Evolutionary conservation across 1,140 invertebrate genomes (phyloP).

Genomic region (Rhagoletis pomonella): DNA sequence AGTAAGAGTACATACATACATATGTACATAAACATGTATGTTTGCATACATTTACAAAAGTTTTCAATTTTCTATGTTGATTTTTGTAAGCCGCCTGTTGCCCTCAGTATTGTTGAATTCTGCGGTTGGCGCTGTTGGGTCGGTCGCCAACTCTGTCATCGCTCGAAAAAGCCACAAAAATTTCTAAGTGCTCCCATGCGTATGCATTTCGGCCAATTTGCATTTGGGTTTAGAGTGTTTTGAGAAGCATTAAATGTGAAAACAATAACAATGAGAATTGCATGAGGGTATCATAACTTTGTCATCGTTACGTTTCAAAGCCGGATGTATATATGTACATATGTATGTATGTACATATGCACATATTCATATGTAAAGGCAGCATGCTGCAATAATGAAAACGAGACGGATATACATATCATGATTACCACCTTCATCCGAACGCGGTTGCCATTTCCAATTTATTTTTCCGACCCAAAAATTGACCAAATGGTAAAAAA

Average conservation of each 20-base stretch:
- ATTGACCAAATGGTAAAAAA: too few relatives aligned
- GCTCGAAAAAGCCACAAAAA: background rate
- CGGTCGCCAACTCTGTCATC: background rate
- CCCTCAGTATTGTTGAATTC: background rate
- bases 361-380: background rate
- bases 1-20: background rate
- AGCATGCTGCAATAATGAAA: too few relatives aligned
- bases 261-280: slow-evolving; percentile 23
- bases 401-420: too few relatives aligned
- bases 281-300: background rate
- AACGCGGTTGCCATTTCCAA: too few relatives aligned
- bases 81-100: slow-evolving; percentile 15
- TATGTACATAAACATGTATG: background rate
- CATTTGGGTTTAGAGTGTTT: slow-evolving; percentile 18
- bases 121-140: background rate
- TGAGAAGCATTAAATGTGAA: slow-evolving; percentile 33
- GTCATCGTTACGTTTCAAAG: background rate
- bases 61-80: slow-evolving; percentile 35
- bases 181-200: slow-evolving; percentile 29
- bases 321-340: background rate
- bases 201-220: slow-evolving; percentile 35
- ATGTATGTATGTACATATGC: background rate
- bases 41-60: background rate
- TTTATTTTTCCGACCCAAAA: too few relatives aligned
- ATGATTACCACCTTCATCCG: too few relatives aligned